Percentiles rank a stretch among this genome's conserved stretches.
Evolutionary conservation across 2,797 vertebrate genomes (phyloP).

Genomic region (Chiloscyllium punctatum): DNA sequence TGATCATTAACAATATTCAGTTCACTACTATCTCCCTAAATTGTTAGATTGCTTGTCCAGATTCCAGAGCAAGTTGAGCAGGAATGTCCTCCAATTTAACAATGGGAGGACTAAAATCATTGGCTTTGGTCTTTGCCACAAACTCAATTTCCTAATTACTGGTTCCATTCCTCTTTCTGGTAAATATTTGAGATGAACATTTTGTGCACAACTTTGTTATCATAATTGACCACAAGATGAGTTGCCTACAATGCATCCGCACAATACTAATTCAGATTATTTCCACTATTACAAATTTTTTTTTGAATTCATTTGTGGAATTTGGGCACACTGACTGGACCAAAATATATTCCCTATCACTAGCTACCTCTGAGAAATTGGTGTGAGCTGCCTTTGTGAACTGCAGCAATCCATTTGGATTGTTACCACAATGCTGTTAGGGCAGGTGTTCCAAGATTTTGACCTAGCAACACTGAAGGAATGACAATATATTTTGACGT

Average conservation of each 20-base stretch:
- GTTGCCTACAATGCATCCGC: neutral
- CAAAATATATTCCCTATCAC: too few species aligned
- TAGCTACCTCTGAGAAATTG: too few species aligned
- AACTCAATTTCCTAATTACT: neutral
- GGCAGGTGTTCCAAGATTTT: too few species aligned
- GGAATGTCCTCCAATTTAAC: neutral
- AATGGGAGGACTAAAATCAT: neutral
- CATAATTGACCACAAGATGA: neutral
- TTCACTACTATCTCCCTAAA: neutral
- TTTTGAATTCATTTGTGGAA: too few species aligned
- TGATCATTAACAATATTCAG: neutral
- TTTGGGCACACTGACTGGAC: too few species aligned
- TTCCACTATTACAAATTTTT: neutral
- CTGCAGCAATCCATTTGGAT: too few species aligned
- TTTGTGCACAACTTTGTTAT: neutral
- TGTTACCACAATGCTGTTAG: too few species aligned
- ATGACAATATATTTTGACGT: too few species aligned
- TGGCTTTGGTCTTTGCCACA: neutral
- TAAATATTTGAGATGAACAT: neutral
- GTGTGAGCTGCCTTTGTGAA: too few species aligned
- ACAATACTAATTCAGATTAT: neutral
- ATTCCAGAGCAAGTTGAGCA: neutral
- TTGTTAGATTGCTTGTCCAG: neutral
- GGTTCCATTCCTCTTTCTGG: neutral
- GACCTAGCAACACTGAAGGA: too few species aligned